Evolutionary conservation across 2,113 vertebrate genomes (phyloP).

Genomic region (Rhinoptilus africanus): DNA sequence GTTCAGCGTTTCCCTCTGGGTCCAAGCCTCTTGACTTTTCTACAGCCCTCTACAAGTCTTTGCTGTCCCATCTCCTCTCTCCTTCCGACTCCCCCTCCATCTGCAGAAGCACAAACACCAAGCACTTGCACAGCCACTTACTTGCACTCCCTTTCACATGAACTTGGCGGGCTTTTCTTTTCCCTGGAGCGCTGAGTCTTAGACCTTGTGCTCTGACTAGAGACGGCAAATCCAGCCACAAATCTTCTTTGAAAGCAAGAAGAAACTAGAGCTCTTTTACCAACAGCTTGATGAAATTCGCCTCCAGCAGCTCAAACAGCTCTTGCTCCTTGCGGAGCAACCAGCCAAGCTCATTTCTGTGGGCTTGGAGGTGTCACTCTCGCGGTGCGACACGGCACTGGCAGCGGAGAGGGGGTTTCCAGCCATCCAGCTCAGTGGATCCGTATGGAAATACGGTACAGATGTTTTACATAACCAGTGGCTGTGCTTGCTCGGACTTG

Average conservation of each 20-base stretch:
- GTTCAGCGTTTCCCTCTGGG: not conserved
- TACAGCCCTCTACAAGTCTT: not conserved
- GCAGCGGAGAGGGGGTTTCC: not conserved
- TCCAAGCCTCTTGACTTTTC: not conserved
- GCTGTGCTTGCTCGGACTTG: not conserved
- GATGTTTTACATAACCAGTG: not conserved
- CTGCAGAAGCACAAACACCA: not conserved
- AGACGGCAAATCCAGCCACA: not conserved
- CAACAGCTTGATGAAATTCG: not conserved
- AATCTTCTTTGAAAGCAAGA: not conserved
- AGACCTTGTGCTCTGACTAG: not conserved
- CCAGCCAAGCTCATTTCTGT: not conserved
- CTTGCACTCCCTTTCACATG: not conserved
- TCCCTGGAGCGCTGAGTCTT: not conserved
- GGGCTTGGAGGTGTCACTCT: not conserved
- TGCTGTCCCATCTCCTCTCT: not conserved
- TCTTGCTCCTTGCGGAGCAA: fast-evolving
- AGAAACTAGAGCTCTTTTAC: not conserved
- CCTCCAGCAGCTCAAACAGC: not conserved
- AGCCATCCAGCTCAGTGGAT: not conserved
- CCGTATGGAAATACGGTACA: not conserved
- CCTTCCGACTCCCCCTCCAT: not conserved
- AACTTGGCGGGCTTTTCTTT: not conserved
- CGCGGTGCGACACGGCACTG: fast-evolving
- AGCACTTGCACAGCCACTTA: not conserved